Evolutionary conservation across 2,113 vertebrate genomes (phyloP), one percentile per base, ranked within the genome.

Genomic region (Synodontis membranacea): DNA sequence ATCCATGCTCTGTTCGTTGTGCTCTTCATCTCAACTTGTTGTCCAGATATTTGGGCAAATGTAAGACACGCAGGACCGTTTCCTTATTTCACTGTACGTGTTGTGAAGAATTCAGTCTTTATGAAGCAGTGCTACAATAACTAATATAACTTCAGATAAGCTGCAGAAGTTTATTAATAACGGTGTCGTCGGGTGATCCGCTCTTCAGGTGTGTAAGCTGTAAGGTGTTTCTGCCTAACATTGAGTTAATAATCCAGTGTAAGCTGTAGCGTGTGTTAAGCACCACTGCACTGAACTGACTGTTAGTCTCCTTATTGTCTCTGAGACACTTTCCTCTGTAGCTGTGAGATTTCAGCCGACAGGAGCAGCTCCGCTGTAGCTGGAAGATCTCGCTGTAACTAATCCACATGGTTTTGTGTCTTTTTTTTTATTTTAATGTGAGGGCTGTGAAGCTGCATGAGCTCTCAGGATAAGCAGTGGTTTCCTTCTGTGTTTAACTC

Each of bases 231-330:
- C 64, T 60, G 56, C 50, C 50, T 52, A 14, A 52, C 60, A 37
- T 19, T 68, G 25, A 11, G 42, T 10, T 42, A 37, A 21, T 21
- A 39, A 70, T 70, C 10, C 42, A 25, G 39, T 44, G 39, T 74
- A 42, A 44, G 68, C 68, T 72, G 68, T 23, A 70, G 25, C 10
- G 68, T 75, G 82, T 80, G 19, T 86, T 64, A 86, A 84, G 52
- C 39, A 28, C 46, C 17, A 28, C 79, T 82, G 52, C 56, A 85
- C 84, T 84, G 80, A 76, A 34, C 48, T 76, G 85, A 89, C 88
- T 89, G 88, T 89, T 86, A 86, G 82, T 21, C 54, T 80, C 44
- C 64, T 72, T 60, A 4, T 72, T 72, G 25, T 72, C 48, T n/a
- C 19, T 84, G 39, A 85, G 78, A 39, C 64, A 34, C 37, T 21